These are phyloP conservation scores for Dipodomys merriami DNA, from an alignment of 2,113 vertebrate genomes.

Conservation along the genomic window DNA sequence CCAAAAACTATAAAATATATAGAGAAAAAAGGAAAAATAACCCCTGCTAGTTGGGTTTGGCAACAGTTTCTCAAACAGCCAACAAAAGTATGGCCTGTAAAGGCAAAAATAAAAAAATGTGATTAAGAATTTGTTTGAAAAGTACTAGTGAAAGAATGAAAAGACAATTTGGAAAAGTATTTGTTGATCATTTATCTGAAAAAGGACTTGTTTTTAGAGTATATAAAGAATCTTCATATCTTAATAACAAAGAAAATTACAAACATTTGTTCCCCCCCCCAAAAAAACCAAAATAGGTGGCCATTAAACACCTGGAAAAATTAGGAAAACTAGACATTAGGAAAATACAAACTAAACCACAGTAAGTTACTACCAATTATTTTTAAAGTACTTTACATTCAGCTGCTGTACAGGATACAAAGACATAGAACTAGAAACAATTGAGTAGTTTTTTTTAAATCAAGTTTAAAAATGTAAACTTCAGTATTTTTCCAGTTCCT, in stretches of 20 bases:
- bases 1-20: background rate
- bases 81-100: background rate
- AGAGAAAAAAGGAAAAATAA: background rate
- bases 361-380: background rate
- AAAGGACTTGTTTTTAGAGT: background rate
- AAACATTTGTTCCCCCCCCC: background rate
- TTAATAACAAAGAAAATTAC: background rate
- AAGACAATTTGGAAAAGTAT: background rate
- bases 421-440: background rate
- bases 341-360: constrained; percentile 23
- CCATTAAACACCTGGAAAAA: background rate
- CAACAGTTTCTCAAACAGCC: background rate
- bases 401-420: background rate
- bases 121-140: background rate
- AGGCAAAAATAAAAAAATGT: background rate
- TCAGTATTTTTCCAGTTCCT: background rate
- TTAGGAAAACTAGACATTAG: background rate
- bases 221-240: background rate
- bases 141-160: background rate
- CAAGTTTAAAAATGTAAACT: constrained; percentile 35
- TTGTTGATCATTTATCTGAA: background rate
- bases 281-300: background rate
- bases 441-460: background rate
- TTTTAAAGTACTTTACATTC: background rate
- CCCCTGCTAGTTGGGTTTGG: background rate